phyloP scores from a whole-genome alignment of 1,140 invertebrate genomes.

The Neodiprion lecontei region DNA sequence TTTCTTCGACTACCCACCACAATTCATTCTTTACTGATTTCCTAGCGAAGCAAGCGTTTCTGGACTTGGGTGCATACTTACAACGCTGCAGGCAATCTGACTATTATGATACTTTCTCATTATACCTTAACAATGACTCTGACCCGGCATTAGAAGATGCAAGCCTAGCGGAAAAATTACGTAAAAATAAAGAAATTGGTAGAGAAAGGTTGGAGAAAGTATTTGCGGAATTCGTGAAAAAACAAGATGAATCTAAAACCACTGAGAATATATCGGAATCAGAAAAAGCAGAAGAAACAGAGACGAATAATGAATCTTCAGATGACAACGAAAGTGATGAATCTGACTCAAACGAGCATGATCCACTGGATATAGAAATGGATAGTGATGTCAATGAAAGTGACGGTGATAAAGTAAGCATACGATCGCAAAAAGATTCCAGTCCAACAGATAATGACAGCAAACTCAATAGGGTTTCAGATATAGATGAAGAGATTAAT shows the following conservation, averaged over 20 bases:
- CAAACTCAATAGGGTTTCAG: too few species aligned
- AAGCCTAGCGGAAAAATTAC: slow-evolving; percentile 56
- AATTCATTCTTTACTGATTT: slow-evolving; percentile 26
- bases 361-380: background rate
- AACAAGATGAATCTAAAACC: slow-evolving; percentile 36
- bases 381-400: background rate
- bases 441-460: too few species aligned
- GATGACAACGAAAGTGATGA: slow-evolving; percentile 14
- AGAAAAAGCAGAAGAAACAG: slow-evolving; percentile 21
- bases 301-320: slow-evolving; percentile 4
- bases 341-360: background rate
- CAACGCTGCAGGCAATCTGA: slow-evolving; percentile 62
- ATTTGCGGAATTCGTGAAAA: slow-evolving; percentile 57
- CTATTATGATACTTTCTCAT: slow-evolving; percentile 60
- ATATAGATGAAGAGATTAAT: too few species aligned
- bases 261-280: background rate
- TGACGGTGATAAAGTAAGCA: background rate
- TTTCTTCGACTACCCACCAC: background rate
- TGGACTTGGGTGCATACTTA: slow-evolving; percentile 61
- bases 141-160: slow-evolving; percentile 64
- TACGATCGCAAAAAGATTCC: background rate
- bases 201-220: slow-evolving; percentile 60
- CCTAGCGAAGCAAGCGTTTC: slow-evolving; percentile 64
- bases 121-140: slow-evolving; percentile 52
- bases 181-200: slow-evolving; percentile 53